Evolutionary conservation across 2,113 vertebrate genomes (phyloP), one percentile per base, ranked within the genome.

Genomic region (Emydura subglobosa): DNA sequence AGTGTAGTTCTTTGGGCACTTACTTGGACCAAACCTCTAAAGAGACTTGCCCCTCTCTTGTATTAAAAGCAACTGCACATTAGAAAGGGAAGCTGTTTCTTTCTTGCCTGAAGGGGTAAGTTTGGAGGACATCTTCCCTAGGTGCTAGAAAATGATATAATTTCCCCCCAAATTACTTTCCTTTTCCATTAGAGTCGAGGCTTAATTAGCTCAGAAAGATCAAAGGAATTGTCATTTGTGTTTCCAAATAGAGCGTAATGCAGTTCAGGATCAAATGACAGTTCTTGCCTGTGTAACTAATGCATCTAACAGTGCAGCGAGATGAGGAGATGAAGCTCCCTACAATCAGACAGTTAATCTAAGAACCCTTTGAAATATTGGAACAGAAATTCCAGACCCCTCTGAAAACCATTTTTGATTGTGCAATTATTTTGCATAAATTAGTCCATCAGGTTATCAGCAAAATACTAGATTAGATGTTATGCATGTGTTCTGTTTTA

Each of bases 311-410:
- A 81, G 82, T 87, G 86, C n/a, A 85, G 16, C 76, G 9, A 93
- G 54, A 57, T 5, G 24, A 59, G 19, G 86, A 85, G 50, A 7
- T 83, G 31, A 59, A 91, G 81, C 53, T 17, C 54, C 5, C 86
- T 82, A n/a, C 68, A 72, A 94, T 42, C 47, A 68, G 82, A 90
- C 94, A 94, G 87, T 79, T 29, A 79, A 88, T 51, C 88, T 49
- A 1, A 74, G 27, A 95, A 6, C 14, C 7, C 11, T 14, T 7
- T 84, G 74, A 72, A 96, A 86, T 34, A 55, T 78, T 89, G n/a
- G 47, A 68, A 81, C 44, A 79, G 90, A 83, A n/a, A 92, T 90
- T 90, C 91, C 42, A 91, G 51, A 42, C n/a, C 74, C 24, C 83
- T 81, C 53, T 53, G 34, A n/a, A 81, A 81, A 81, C 21, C 11